Percentiles rank a stretch among this genome's conserved stretches.
Conservation (phyloP, 2,113 vertebrate genomes). For the Neodon shergylaensis region DNA sequence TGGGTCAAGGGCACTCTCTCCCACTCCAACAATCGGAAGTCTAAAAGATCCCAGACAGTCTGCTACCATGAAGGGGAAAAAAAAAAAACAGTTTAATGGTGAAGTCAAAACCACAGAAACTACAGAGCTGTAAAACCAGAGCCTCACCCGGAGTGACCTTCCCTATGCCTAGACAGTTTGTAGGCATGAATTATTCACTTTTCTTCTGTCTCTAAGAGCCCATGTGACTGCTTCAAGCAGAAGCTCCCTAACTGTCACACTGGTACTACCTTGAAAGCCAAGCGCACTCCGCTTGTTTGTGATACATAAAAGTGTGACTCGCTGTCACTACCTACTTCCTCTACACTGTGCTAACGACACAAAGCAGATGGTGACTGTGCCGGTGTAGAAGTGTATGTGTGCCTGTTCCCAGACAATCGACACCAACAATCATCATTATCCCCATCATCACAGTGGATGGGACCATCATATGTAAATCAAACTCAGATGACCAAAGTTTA, state of each 20-base stretch:
- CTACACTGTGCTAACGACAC: conserved; percentile 29
- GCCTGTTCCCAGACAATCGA: conserved; percentile 58
- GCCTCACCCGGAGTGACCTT: neutral
- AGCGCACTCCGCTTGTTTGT: conserved; percentile 27
- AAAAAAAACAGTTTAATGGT: neutral
- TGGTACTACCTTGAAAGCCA: conserved; percentile 1
- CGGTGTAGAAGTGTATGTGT: neutral
- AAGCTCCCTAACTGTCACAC: neutral
- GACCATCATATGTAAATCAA: conserved; percentile 83
- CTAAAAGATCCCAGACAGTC: neutral
- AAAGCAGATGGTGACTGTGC: neutral
- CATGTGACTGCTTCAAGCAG: neutral
- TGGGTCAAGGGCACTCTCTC: neutral
- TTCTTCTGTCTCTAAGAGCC: conserved; percentile 16
- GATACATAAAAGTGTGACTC: neutral
- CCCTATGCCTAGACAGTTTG: neutral
- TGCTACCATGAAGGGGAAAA: neutral
- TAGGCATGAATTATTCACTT: conserved; percentile 17
- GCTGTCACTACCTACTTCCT: conserved; percentile 9
- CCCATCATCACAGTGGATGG: conserved; percentile 59
- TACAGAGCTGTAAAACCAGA: neutral
- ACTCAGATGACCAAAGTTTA: conserved; percentile 77
- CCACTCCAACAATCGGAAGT: neutral
- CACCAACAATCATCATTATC: conserved; percentile 68
- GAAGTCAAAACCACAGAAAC: conserved; percentile 34